A percentile compares a stretch with the other conserved stretches of the same genome.
Evolutionary conservation across 2,888 invertebrate genomes (phyloP).

Genomic region (Stenolophus ochropezus): DNA sequence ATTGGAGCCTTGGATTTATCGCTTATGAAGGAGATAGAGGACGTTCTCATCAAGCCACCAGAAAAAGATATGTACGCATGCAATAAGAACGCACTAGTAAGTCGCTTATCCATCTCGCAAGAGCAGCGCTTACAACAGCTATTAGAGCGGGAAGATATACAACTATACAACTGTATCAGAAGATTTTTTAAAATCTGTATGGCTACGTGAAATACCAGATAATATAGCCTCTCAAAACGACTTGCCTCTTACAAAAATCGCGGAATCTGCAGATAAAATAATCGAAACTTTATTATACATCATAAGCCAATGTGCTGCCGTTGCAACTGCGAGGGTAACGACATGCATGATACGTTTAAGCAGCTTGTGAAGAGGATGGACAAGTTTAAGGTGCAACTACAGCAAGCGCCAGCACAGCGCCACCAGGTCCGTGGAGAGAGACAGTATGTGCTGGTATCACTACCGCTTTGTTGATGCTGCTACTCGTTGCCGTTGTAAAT

Average conservation of each 20-base stretch:
- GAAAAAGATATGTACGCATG: neutral
- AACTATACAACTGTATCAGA: neutral
- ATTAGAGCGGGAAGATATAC: neutral
- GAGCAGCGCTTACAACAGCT: neutral
- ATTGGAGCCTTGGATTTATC: neutral
- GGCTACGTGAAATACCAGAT: neutral
- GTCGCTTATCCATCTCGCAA: neutral
- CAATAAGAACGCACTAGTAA: neutral
- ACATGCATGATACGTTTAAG: neutral
- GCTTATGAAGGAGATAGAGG: neutral
- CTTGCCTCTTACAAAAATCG: neutral
- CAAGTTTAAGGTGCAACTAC: neutral
- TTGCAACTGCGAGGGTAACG: too few species aligned
- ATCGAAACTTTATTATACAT: too few species aligned
- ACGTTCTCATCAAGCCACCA: neutral
- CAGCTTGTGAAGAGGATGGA: neutral
- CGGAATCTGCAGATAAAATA: neutral
- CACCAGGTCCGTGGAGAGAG: neutral
- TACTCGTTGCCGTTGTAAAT: neutral
- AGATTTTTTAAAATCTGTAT: neutral
- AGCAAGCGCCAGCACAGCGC: neutral
- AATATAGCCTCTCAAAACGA: neutral
- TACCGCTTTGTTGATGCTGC: neutral
- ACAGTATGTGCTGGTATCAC: neutral
- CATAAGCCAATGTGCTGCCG: too few species aligned